These are phyloP conservation scores for Vanessa atalanta DNA, from an alignment of 1,140 invertebrate species.

Conservation along the genomic window DNA sequence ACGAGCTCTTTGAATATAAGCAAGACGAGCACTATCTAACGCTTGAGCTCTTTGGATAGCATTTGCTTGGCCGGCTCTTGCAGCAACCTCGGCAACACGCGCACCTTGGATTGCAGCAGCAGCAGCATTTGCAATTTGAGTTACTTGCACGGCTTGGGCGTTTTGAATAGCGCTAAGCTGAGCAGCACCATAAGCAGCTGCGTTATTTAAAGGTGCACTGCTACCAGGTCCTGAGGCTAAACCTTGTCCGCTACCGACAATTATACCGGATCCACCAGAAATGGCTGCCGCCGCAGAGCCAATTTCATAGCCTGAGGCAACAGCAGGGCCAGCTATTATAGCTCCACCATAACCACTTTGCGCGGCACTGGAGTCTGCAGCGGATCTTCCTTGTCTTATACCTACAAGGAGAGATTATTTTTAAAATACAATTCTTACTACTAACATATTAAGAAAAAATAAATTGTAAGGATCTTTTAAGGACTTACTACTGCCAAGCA, in stretches of 20 bases:
- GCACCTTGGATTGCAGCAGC: slow-evolving; percentile 71
- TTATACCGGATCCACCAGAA: slow-evolving; percentile 22
- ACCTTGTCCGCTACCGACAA: slow-evolving; percentile 27
- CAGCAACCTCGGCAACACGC: slow-evolving; percentile 62
- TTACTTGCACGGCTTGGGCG: slow-evolving; percentile 68
- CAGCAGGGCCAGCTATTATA: slow-evolving; percentile 33
- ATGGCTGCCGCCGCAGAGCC: slow-evolving; percentile 29
- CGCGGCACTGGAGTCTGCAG: slow-evolving; percentile 48
- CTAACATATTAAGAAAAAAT: slow-evolving; percentile 4
- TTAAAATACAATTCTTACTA: background rate
- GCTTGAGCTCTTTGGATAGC: slow-evolving; percentile 70
- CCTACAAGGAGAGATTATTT: slow-evolving; percentile 37
- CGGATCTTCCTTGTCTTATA: slow-evolving; percentile 46
- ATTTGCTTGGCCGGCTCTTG: slow-evolving; percentile 63
- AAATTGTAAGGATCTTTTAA: background rate
- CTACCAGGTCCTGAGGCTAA: slow-evolving; percentile 45
- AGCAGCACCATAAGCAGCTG: slow-evolving; percentile 65
- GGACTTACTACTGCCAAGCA: slow-evolving; percentile 34
- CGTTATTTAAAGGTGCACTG: slow-evolving; percentile 62
- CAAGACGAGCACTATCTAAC: slow-evolving; percentile 63
- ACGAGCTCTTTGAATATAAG: slow-evolving; percentile 70
- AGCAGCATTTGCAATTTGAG: slow-evolving; percentile 69
- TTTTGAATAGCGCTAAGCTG: slow-evolving; percentile 73
- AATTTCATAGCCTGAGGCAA: slow-evolving; percentile 16
- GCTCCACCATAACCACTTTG: slow-evolving; percentile 47